phyloP scores from a whole-genome alignment of 2,888 invertebrate species.

The Leptopilina myrica region DNA sequence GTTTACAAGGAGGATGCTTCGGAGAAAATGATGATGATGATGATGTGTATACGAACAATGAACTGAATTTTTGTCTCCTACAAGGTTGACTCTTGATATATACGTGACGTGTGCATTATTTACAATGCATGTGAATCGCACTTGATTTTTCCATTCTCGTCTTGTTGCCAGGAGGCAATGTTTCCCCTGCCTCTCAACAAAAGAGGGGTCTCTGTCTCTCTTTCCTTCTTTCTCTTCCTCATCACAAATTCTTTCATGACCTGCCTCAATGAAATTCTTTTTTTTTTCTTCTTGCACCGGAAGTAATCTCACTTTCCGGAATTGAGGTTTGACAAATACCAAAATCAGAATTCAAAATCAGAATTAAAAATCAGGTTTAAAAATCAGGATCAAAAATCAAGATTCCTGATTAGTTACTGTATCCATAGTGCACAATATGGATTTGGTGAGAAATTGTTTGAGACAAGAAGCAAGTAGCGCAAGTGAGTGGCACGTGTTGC shows the following conservation, averaged over 20 bases:
- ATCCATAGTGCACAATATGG: no score
- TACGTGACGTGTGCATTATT: conserved; percentile 4
- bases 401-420: neutral
- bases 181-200: neutral
- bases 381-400: neutral
- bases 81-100: neutral
- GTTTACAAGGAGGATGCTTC: no score
- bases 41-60: neutral
- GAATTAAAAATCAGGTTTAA: no score
- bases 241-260: conserved; percentile 46
- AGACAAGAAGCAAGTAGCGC: neutral
- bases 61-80: neutral
- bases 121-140: conserved; percentile 9
- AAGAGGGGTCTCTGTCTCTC: no score
- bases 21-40: no score
- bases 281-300: conserved; percentile 32
- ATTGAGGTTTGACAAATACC: neutral
- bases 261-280: conserved; percentile 57
- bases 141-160: conserved; percentile 36
- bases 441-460: neutral
- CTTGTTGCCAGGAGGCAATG: conserved; percentile 31
- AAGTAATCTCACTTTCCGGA: conserved; percentile 41
- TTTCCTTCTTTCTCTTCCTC: neutral
- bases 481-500: neutral
- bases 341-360: neutral